Conservation (phyloP, 2,888 invertebrate species). For the Hemaris fuciformis region DNA sequence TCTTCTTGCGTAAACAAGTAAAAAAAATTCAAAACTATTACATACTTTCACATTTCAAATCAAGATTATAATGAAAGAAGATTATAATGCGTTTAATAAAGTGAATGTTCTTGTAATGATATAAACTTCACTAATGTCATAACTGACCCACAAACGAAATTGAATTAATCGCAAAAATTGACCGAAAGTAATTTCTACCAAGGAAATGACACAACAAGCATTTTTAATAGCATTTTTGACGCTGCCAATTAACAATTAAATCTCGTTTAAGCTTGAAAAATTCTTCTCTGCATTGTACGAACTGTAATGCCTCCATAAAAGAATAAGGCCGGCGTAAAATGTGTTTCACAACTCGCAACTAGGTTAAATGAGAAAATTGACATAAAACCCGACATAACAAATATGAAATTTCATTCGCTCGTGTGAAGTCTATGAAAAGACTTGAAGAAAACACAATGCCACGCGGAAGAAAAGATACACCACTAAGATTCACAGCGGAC, state of each 20-base stretch:
- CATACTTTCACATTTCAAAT: too few relatives aligned
- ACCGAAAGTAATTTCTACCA: neutral
- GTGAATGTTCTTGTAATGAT: too few relatives aligned
- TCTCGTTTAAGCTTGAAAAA: neutral
- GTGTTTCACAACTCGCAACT: too few relatives aligned
- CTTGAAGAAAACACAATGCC: neutral
- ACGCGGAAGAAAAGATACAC: neutral
- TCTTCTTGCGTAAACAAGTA: too few relatives aligned
- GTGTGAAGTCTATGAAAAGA: neutral
- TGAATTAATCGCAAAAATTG: neutral
- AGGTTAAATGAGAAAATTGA: neutral
- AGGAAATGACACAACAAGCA: neutral
- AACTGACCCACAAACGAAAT: neutral
- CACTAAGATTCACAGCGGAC: neutral
- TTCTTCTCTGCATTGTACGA: neutral
- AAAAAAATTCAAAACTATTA: too few relatives aligned
- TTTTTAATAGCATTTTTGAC: neutral
- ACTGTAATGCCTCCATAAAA: neutral
- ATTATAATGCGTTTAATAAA: too few relatives aligned
- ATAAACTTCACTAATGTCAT: too few relatives aligned
- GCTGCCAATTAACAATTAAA: neutral
- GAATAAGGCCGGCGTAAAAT: neutral
- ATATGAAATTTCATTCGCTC: neutral
- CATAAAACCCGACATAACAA: neutral
- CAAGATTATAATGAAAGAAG: too few relatives aligned